Percentiles rank a stretch among this genome's conserved stretches.
These are phyloP conservation scores for Drosophila pruinosa DNA, from an alignment of 1,140 invertebrate species.

Conservation along the genomic window DNA sequence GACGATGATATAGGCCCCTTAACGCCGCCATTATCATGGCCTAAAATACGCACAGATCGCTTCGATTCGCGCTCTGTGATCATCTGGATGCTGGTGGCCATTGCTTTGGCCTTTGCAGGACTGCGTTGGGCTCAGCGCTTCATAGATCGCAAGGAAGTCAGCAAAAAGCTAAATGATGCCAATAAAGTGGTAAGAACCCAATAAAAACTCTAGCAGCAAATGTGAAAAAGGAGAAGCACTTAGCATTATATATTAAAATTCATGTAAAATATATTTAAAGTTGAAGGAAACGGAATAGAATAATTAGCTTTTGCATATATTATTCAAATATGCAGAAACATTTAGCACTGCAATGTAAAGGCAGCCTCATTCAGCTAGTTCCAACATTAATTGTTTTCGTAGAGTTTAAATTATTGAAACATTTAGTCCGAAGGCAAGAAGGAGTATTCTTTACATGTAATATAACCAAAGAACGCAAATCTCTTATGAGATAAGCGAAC, in stretches of 20 bases:
- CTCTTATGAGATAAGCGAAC: too few species aligned
- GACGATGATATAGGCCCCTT: constrained; percentile 42
- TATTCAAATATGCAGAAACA: too few species aligned
- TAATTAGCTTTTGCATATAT: too few species aligned
- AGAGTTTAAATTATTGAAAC: too few species aligned
- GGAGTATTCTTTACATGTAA: too few species aligned
- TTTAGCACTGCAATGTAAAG: too few species aligned
- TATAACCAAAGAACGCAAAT: too few species aligned
- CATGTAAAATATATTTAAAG: too few species aligned
- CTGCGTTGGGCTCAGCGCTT: constrained; percentile 61
- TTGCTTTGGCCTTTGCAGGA: constrained; percentile 64
- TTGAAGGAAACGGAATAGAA: too few species aligned
- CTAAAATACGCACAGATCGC: constrained; percentile 68
- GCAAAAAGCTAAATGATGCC: background rate
- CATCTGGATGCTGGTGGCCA: constrained; percentile 78
- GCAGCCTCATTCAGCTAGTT: too few species aligned
- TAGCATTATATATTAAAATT: background rate
- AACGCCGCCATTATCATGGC: constrained; percentile 62
- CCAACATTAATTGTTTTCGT: too few species aligned
- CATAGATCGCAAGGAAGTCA: constrained; percentile 55
- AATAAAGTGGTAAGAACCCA: constrained; percentile 34
- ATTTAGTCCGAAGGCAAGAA: too few species aligned
- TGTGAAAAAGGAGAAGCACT: background rate
- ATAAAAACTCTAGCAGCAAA: background rate
- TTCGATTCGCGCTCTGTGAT: constrained; percentile 78